Percentiles rank a stretch among this genome's conserved stretches.
Conservation (phyloP, 2,797 vertebrate genomes). For the Lateolabrax maculatus region DNA sequence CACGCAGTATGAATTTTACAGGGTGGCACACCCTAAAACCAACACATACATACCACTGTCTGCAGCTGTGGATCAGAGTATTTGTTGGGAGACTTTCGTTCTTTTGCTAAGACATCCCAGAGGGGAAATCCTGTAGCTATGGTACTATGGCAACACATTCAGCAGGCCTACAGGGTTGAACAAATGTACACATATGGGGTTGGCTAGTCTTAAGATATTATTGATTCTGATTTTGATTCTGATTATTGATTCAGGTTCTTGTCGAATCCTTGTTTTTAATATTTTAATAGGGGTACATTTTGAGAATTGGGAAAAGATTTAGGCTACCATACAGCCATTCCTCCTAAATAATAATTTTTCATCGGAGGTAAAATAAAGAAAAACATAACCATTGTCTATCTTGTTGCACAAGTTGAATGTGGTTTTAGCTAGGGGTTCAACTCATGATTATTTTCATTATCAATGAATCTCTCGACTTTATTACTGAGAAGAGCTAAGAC, state of each 20-base stretch:
- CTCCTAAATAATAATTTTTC: neutral
- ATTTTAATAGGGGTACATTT: too few species aligned
- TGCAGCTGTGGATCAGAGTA: conserved; percentile 48
- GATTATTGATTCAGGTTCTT: neutral
- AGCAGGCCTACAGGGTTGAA: conserved; percentile 8
- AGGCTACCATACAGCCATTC: neutral
- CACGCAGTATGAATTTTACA: conserved; percentile 50
- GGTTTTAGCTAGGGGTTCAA: neutral
- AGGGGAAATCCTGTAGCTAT: conserved; percentile 43
- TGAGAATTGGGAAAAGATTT: neutral
- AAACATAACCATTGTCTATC: neutral
- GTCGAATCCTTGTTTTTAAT: neutral
- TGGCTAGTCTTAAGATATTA: neutral
- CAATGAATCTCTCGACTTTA: neutral
- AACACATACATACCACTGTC: conserved; percentile 30
- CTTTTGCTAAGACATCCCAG: conserved; percentile 20
- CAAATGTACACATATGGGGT: neutral
- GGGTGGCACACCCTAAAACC: conserved; percentile 57
- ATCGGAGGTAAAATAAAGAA: neutral
- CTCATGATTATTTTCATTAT: neutral
- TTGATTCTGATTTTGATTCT: neutral
- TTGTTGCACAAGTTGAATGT: neutral
- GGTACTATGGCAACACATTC: conserved; percentile 47
- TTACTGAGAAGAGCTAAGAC: neutral
- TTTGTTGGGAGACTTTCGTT: conserved; percentile 38